Conservation (phyloP, 2,113 vertebrate species). For the Merops nubicus region DNA sequence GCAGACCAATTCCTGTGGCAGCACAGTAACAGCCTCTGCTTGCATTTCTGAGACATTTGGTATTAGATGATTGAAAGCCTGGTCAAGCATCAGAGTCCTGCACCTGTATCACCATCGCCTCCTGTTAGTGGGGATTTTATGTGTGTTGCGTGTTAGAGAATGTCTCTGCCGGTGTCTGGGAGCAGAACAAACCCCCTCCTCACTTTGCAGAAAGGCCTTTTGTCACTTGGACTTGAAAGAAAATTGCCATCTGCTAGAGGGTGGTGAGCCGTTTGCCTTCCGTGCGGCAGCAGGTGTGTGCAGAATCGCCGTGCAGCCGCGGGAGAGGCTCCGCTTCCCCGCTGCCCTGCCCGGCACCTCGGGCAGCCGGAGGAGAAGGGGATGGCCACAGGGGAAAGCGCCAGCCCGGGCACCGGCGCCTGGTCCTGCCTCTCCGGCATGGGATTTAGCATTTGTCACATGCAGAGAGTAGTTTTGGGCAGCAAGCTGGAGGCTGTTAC, state of each 20-base stretch:
- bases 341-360: background rate
- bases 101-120: background rate
- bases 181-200: background rate
- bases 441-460: background rate
- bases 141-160: background rate
- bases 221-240: constrained; percentile 43
- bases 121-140: constrained; percentile 8
- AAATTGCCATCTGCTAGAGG: constrained; percentile 34
- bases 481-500: background rate
- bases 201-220: background rate
- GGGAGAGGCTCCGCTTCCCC: background rate
- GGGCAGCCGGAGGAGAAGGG: background rate
- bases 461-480: background rate
- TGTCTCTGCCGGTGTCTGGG: background rate
- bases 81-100: background rate
- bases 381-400: background rate
- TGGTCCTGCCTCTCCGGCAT: background rate
- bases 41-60: background rate
- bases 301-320: background rate
- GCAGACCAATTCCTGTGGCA: background rate
- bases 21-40: background rate
- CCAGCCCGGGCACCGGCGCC: background rate
- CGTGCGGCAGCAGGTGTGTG: constrained; percentile 17
- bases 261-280: constrained; percentile 9
- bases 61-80: background rate